Base-by-base conservation (phyloP, 1,140 invertebrate genomes). In the Macrocentrus cingulum region DNA sequence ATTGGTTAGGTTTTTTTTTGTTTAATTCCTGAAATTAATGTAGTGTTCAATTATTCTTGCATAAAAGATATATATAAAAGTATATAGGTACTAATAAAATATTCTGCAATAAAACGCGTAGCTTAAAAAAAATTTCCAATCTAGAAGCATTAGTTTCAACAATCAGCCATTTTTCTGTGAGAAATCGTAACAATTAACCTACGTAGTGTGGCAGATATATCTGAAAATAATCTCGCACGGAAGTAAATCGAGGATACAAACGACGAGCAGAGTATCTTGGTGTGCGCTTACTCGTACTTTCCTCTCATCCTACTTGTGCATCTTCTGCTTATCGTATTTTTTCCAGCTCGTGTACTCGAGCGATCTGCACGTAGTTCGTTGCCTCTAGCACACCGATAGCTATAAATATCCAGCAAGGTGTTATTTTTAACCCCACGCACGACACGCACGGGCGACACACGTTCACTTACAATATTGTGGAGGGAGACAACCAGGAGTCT, bases 381-480 rank as follows among this genome's bases (percentile, higher is more conserved):
- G 37, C 37, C 50, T 42, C 50, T 39, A 36, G 34, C 45, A 48
- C 5, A 34, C 57, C 45, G 66, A 36, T 51, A 36, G 32, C 75
- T 78, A 78, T 77, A 78, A 78, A 78, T 78, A 78, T 64, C 68
- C 60, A 41, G 53, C 52, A 48, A 64, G 57, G 54, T 66, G 72
- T 75, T 78, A 78, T 78, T 78, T 77, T 78, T 77, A 77, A 76
- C 72, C 55, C 20, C 25, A 44, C 49, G 58, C 59, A 60, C 50
- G 62, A 60, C 63, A 60, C 54, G 55, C 56, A 58, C 51, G 22
- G 29, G 41, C 42, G 45, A 51, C 18, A 56, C 55, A 57, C 45
- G 32, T 56, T 29, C 45, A 36, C 23, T 8, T n/a, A 36, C 23
- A 49, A 13, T 22, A 22, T 22, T 8, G 29, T 29, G 5, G 45